Evolutionary conservation across 2,888 invertebrate species (phyloP).

Genomic region (Athalia rosae): DNA sequence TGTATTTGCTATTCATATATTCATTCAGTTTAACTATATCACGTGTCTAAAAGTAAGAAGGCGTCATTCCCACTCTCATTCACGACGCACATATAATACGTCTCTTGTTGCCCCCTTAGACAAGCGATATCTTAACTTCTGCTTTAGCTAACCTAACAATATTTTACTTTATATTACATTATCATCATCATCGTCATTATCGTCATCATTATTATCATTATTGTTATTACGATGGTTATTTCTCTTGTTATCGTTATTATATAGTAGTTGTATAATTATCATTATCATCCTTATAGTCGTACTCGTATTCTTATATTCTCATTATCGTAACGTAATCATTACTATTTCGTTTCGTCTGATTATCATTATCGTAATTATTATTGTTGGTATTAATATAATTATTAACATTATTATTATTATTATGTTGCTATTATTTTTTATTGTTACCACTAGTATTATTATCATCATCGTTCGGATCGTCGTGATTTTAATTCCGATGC

Average conservation of each 20-base stretch:
- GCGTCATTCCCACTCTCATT: too few species aligned
- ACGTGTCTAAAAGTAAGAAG: too few species aligned
- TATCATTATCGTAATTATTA: background rate
- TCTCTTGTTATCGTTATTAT: conserved; percentile 10
- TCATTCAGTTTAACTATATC: conserved; percentile 34
- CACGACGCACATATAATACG: too few species aligned
- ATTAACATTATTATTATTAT: too few species aligned
- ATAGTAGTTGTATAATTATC: background rate
- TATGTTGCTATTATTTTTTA: too few species aligned
- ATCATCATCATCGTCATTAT: background rate
- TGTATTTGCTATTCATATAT: conserved; percentile 38
- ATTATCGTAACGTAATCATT: background rate
- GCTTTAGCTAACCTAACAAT: conserved; percentile 57
- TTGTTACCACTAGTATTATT: too few species aligned
- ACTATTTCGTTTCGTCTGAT: background rate
- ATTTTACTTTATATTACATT: conserved; percentile 59
- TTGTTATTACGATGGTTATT: background rate
- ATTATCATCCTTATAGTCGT: background rate
- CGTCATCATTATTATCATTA: background rate
- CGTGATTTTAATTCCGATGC: too few species aligned
- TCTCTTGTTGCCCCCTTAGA: too few species aligned
- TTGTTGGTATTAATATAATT: background rate
- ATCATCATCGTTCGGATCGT: too few species aligned
- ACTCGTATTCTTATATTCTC: background rate
- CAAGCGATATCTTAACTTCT: conserved; percentile 51